Conservation (phyloP, 2,888 invertebrate species). For the Antheraea assamensis region DNA sequence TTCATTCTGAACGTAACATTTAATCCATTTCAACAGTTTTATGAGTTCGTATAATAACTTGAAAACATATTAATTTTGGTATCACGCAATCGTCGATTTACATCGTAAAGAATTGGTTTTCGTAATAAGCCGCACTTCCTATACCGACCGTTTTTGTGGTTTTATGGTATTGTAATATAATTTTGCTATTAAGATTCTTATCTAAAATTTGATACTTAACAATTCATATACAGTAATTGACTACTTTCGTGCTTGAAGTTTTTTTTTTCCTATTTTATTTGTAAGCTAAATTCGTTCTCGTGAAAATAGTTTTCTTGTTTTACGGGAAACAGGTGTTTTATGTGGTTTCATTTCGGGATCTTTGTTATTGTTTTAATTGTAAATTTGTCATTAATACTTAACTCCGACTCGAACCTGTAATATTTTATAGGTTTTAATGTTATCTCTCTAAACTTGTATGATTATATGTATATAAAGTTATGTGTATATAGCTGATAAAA, state of each 20-base stretch:
- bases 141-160: slow-evolving; percentile 59
- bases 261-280: background rate
- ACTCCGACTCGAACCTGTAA: too few relatives aligned
- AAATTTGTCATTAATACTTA: too few relatives aligned
- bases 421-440: too few relatives aligned
- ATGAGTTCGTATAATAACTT: slow-evolving; percentile 30
- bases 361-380: too few relatives aligned
- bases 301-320: too few relatives aligned
- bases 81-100: slow-evolving; percentile 72
- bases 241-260: background rate
- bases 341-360: too few relatives aligned
- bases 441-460: too few relatives aligned
- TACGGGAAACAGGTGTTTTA: too few relatives aligned
- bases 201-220: slow-evolving; percentile 32
- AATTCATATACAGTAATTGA: background rate
- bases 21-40: background rate
- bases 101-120: slow-evolving; percentile 65
- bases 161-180: slow-evolving; percentile 58
- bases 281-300: too few relatives aligned
- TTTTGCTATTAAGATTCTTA: slow-evolving; percentile 50
- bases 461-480: too few relatives aligned
- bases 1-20: background rate
- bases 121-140: slow-evolving; percentile 60
- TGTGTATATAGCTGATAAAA: too few relatives aligned
- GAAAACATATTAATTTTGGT: slow-evolving; percentile 70